Base-by-base conservation (phyloP, 2,888 invertebrate genomes). In the Hypomecis punctinalis region DNA sequence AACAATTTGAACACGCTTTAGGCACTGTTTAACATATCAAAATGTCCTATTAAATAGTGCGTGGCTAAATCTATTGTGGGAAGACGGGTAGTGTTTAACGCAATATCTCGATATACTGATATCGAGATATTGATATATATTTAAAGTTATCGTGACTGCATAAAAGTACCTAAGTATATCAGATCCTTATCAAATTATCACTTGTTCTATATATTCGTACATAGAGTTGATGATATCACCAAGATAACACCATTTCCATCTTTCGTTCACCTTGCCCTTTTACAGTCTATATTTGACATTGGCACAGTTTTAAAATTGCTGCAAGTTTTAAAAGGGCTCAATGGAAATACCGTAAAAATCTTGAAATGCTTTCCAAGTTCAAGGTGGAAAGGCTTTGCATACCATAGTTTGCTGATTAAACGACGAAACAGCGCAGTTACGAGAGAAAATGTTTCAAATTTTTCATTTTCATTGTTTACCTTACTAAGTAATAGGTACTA, bases 221-320 rank as follows among this genome's bases (percentile, higher is more conserved):
- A 23, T 23, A 52, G 33, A 40, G 39, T 23, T 23, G 40, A 40
- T 40, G 23, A 54, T 48, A 51, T 13, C 40, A 46, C 8, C 57
- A 54, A 64, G 60, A 69, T 64, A 39, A 49, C 10, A 49, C 53
- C n/a, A 57, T 61, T 58, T 66, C 52, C 43, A 10, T 40, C 33
- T 46, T 61, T 53, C 23, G 40, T 43, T n/a, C 40, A 47, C 62
- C 62, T 63, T 63, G 52, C 46, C 63, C 52, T 66, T 62, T 56
- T 53, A 40, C 40, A 57, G 42, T 35, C 36, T 10, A 36, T 52
- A 39, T 65, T n/a, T 66, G 59, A 56, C 56, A 66, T 62, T 66
- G 66, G 39, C 59, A 58, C 61, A 55, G 55, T 66, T 66, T 54
- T 46, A 6, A 57, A 60, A 60, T 55, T 55, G 8, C 55, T 60